A percentile compares a stretch with the other conserved stretches of the same genome.
Evolutionary conservation across 1,140 invertebrate species (phyloP).

Genomic region (Orius laevigatus): DNA sequence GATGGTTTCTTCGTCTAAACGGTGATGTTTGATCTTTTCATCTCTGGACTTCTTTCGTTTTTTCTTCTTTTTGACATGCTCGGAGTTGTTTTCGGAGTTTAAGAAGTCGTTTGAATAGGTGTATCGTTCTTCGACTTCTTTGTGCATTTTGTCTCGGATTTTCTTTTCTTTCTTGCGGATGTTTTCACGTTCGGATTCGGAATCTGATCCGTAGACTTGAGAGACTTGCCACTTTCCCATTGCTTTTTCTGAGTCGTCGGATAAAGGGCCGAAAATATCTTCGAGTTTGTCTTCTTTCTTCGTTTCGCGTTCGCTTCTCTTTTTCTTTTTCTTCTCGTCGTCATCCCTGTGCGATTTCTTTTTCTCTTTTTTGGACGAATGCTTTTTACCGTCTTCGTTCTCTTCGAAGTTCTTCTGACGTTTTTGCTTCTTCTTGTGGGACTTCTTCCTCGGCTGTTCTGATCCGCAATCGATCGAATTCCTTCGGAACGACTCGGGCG

Average conservation of each 20-base stretch:
- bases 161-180: slow-evolving; percentile 47
- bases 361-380: slow-evolving; percentile 25
- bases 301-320: slow-evolving; percentile 16
- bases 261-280: slow-evolving; percentile 71
- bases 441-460: slow-evolving; percentile 39
- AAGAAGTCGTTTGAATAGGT: slow-evolving; percentile 34
- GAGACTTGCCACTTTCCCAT: slow-evolving; percentile 24
- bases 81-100: slow-evolving; percentile 20
- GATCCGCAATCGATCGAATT: slow-evolving; percentile 17
- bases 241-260: slow-evolving; percentile 43
- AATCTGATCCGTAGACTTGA: slow-evolving; percentile 26
- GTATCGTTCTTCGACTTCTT: slow-evolving; percentile 55
- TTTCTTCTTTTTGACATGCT: slow-evolving; percentile 46
- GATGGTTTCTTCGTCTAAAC: slow-evolving; percentile 20
- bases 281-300: slow-evolving; percentile 63
- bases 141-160: slow-evolving; percentile 38
- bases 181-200: slow-evolving; percentile 24
- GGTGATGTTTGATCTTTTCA: slow-evolving; percentile 47
- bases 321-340: slow-evolving; percentile 29
- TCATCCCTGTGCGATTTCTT: slow-evolving; percentile 21
- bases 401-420: slow-evolving; percentile 41
- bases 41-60: slow-evolving; percentile 68
- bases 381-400: slow-evolving; percentile 23
- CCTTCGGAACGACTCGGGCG: slow-evolving; percentile 14
- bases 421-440: slow-evolving; percentile 68